Conservation (phyloP, 2,888 invertebrate genomes). For the Lithophane ornitopus region DNA sequence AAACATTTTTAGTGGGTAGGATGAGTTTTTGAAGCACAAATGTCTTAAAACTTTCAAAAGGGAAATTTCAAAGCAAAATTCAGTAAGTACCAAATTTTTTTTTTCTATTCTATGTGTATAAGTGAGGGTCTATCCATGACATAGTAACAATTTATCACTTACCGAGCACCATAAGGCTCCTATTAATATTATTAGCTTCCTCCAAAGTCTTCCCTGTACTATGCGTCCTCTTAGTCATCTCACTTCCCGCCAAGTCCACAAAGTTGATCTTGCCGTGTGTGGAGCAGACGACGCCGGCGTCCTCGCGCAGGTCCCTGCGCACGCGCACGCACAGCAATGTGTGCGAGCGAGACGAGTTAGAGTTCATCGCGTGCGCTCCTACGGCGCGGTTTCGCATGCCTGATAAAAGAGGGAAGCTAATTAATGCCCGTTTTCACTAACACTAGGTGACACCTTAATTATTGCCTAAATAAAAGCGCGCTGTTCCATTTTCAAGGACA, state of each 20-base stretch:
- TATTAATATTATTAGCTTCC: conserved; percentile 99
- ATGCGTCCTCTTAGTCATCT: conserved; percentile 97
- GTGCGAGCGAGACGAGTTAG: conserved; percentile 97
- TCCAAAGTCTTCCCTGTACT: conserved; percentile 96
- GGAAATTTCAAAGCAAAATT: no score
- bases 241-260: conserved; percentile 98
- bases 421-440: neutral
- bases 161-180: conserved; percentile 98
- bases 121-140: no score
- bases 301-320: conserved; percentile 95
- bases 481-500: no score
- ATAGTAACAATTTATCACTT: conserved; percentile 71
- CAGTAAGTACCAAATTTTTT: no score
- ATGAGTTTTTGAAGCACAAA: no score
- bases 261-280: conserved; percentile 98
- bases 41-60: no score
- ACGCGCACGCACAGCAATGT: conserved; percentile 97
- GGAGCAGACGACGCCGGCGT: conserved; percentile 95
- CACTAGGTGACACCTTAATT: no score
- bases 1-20: neutral
- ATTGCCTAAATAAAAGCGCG: no score
- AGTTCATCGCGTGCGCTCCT: conserved; percentile 98
- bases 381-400: conserved; percentile 97
- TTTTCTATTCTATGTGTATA: no score
- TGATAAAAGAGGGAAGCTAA: conserved; percentile 72